Percentiles rank a stretch among this genome's conserved stretches.
Evolutionary conservation across 2,113 vertebrate species (phyloP).

Genomic region (Aplodontia rufa): DNA sequence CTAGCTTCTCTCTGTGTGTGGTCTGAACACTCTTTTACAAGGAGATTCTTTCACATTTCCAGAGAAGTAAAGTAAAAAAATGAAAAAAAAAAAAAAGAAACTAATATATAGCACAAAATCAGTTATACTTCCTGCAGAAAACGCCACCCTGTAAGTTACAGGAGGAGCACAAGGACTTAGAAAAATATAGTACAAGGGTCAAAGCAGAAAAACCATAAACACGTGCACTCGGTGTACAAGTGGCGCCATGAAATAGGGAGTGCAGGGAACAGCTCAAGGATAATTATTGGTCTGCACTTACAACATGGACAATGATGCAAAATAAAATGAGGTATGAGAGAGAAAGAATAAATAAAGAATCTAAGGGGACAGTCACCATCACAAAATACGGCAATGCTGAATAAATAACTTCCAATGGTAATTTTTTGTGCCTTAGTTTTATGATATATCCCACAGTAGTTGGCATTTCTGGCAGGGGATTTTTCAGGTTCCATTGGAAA

Average conservation of each 20-base stretch:
- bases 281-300: neutral
- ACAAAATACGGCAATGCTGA: neutral
- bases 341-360: neutral
- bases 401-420: neutral
- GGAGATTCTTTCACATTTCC: neutral
- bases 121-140: neutral
- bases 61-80: conserved; percentile 7
- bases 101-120: neutral
- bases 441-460: neutral
- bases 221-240: neutral
- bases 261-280: neutral
- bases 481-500: neutral
- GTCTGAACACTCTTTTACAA: neutral
- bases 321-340: neutral
- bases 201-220: conserved; percentile 23
- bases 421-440: neutral
- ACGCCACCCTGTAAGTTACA: neutral
- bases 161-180: neutral
- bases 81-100: neutral
- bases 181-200: neutral
- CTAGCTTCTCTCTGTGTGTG: neutral
- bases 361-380: neutral
- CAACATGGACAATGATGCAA: neutral
- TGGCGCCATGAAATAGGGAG: neutral
- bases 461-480: neutral